Evolutionary conservation across 2,113 vertebrate genomes (phyloP).

Genomic region (Bubalus kerabau): DNA sequence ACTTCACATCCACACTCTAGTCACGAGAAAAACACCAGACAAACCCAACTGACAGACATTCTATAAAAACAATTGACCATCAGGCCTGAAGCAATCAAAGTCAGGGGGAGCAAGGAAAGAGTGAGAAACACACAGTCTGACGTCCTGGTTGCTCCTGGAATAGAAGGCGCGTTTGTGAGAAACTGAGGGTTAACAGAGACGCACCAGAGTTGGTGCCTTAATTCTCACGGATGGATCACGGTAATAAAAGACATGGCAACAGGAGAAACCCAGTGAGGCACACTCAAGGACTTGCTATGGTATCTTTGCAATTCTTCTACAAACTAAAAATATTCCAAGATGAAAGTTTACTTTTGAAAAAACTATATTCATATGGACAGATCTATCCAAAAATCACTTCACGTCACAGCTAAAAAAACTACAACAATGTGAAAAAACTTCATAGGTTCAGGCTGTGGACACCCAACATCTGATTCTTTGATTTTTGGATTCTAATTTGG

Average conservation of each 20-base stretch:
- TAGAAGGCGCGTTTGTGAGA: background rate
- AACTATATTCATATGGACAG: background rate
- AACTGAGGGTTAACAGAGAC: background rate
- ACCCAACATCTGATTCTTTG: background rate
- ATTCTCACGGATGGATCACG: background rate
- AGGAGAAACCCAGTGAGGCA: background rate
- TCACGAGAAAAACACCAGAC: background rate
- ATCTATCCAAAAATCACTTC: background rate
- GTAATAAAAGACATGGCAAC: background rate
- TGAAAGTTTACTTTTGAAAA: background rate
- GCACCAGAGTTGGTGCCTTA: background rate
- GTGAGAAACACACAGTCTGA: background rate
- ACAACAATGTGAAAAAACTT: background rate
- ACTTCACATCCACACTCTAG: background rate
- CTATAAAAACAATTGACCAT: background rate
- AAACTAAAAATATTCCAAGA: background rate
- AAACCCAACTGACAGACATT: background rate
- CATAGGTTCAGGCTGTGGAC: background rate
- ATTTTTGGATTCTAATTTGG: background rate
- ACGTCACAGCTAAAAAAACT: background rate
- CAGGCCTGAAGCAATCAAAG: background rate
- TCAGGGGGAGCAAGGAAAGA: background rate
- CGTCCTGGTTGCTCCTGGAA: background rate
- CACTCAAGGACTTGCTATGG: background rate
- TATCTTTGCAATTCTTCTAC: background rate